Base-by-base conservation (phyloP, 2,888 invertebrate genomes). In the Nasonia oneida region DNA sequence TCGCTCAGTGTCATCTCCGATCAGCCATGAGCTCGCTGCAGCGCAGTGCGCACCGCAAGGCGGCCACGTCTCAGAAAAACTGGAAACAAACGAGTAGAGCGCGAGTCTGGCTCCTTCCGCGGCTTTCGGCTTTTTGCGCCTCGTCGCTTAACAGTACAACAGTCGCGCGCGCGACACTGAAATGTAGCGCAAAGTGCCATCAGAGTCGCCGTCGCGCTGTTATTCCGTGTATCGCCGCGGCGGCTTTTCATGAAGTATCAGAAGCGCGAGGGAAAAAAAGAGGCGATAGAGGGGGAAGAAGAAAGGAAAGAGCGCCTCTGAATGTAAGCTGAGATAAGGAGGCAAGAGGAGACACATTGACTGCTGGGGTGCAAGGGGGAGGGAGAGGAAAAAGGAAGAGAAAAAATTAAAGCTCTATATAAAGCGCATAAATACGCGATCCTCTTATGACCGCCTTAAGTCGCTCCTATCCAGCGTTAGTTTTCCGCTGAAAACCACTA, bases 91-190 rank as follows among this genome's bases (percentile, higher is more conserved):
- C 67, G 67, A 67, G 67, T 67, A 2, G 57, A 67, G 23, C 67
- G 1, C 67, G 67, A 33, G 29, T 33, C 29, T 33, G 12, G 67
- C 67, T 67, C 67, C 67, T 67, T 67, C 67, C 67, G 67, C 12
- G 61, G 47, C 61, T 61, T 39, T 64, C 57, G 42, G 47, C 76
- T 83, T 83, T 83, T 83, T 83, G 71, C 57, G 12, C 77, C 18
- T 12, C 39, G n/a, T 23, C 47, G 18, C 37, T 78, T 83, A 83
- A 83, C 77, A 83, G 83, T 83, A 78, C 57, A 71, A n/a, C 23
- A 23, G 75, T 23, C 71, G 42, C 73, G 73, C 73, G 73, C 1
- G 29, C 29, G 29, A 42, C 42, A 39, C 79, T 74, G 75, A 73
- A 84, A 84, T 78, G 73, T 84, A 53, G 79, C 74, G 75, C 67